Evolutionary conservation across 23 tunicate species (phyloP), one percentile per base, ranked within the genome.

Genomic region (Styela plicata): DNA sequence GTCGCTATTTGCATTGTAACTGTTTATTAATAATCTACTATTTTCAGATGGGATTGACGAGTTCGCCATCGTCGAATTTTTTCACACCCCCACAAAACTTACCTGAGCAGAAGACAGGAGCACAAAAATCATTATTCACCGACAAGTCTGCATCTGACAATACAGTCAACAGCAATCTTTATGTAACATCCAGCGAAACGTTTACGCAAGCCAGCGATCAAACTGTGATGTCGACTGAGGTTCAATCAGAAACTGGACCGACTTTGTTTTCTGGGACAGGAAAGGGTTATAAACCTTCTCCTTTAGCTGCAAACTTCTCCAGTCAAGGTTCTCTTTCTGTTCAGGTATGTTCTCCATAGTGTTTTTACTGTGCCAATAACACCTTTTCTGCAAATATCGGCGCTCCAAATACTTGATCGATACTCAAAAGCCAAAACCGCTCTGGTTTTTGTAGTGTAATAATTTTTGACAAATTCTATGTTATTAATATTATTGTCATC

Each of bases 81-180:
- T 67, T 67, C 22, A 67, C 71, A 18, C 71, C 71, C 13, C 71
- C 30, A 18, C 71, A 67, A 24, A 67, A 67, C 24, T 18, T 29
- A 22, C 10, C 57, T 5, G 57, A 44, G 57, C 71, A 21, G 19
- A 67, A 18, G 18, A 67, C 30, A 18, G 71, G 71, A 25, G 71
- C 71, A 25, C n/a, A 18, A 21, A 67, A 17, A 18, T 25, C 71
- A 18, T 67, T 67, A 1, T 67, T 67, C 31, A 0, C 31, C 24
- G n/a, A 1, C 19, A 22, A 29, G 19, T 67, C 31, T 67, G 71
- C 2, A 25, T 67, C 71, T 17, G 31, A 29, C 24, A 67, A 0
- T 25, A 29, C 71, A 67, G 30, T 67, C 22, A 29, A 67, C 24
- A 67, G 71, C 71, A 67, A 67, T 67, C 16, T 67, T 18, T 67